phyloP scores from a whole-genome alignment of 2,888 invertebrate genomes.

The Agelastica alni region DNA sequence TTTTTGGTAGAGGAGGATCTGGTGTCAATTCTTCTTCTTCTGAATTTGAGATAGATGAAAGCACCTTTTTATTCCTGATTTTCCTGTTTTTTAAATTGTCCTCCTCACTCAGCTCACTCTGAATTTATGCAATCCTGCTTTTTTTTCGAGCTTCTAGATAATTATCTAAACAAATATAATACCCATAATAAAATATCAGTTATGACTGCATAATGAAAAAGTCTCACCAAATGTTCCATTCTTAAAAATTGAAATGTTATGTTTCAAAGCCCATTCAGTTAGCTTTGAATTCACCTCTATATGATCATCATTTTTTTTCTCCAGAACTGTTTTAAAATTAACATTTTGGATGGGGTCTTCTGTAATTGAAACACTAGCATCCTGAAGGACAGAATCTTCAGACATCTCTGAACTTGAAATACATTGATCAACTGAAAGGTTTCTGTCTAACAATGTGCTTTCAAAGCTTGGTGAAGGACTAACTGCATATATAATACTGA shows the following conservation, averaged over 20 bases:
- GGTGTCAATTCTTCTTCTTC: too few species aligned
- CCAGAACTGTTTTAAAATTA: slow-evolving; percentile 8
- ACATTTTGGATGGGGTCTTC: slow-evolving; percentile 6
- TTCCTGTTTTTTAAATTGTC: slow-evolving; percentile 17
- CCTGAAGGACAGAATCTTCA: slow-evolving; percentile 4
- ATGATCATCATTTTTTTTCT: slow-evolving; percentile 14
- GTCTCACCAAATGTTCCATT: too few species aligned
- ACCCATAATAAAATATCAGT: too few species aligned
- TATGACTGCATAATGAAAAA: too few species aligned
- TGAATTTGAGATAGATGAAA: slow-evolving; percentile 13
- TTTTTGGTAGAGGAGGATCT: too few species aligned
- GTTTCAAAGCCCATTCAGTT: slow-evolving; percentile 17
- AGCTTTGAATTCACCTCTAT: slow-evolving; percentile 11
- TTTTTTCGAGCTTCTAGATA: too few species aligned
- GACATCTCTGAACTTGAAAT: slow-evolving; percentile 7
- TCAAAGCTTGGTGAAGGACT: neutral
- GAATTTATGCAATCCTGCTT: too few species aligned
- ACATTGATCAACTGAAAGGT: slow-evolving; percentile 6
- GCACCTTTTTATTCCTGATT: slow-evolving; percentile 12
- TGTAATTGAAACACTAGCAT: slow-evolving; percentile 7
- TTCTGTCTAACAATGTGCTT: slow-evolving; percentile 10
- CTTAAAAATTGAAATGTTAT: slow-evolving; percentile 16
- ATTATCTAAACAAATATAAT: too few species aligned
- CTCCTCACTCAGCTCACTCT: too few species aligned
- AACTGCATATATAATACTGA: neutral